Conservation (phyloP, 2,797 vertebrate genomes). For the Perodicticus potto region DNA sequence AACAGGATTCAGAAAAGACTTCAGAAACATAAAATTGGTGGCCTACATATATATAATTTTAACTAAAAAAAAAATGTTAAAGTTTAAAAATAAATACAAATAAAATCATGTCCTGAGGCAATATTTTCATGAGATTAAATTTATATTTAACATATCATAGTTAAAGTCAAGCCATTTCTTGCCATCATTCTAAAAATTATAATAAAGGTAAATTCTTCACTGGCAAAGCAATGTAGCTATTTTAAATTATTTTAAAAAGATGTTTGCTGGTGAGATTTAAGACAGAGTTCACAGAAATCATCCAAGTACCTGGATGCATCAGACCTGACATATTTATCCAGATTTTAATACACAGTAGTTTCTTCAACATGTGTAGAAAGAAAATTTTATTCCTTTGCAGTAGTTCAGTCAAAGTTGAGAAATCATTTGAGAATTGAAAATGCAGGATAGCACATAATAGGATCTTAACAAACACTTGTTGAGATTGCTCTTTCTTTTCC, state of each 20-base stretch:
- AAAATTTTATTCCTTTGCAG: conserved; percentile 66
- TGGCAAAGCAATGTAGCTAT: conserved; percentile 40
- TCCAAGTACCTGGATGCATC: conserved; percentile 64
- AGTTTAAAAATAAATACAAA: conserved; percentile 39
- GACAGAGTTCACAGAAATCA: conserved; percentile 48
- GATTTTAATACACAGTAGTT: conserved; percentile 57
- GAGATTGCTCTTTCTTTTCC: conserved; percentile 66
- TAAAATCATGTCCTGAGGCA: conserved; percentile 25
- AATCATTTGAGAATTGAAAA: conserved; percentile 74
- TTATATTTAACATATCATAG: background rate
- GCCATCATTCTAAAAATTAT: conserved; percentile 36
- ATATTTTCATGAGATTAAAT: background rate
- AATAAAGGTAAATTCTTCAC: conserved; percentile 22
- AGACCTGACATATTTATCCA: conserved; percentile 66
- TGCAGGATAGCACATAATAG: conserved; percentile 67
- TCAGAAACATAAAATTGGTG: background rate
- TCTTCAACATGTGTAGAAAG: conserved; percentile 68
- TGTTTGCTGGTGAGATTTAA: conserved; percentile 53
- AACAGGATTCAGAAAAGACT: background rate
- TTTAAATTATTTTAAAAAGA: conserved; percentile 48
- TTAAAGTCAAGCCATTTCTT: background rate
- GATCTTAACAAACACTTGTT: conserved; percentile 70
- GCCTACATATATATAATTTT: background rate
- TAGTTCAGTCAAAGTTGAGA: conserved; percentile 61
- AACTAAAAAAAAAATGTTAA: background rate